Conservation (phyloP, 2,797 vertebrate species). For the Tadarida brasiliensis region DNA sequence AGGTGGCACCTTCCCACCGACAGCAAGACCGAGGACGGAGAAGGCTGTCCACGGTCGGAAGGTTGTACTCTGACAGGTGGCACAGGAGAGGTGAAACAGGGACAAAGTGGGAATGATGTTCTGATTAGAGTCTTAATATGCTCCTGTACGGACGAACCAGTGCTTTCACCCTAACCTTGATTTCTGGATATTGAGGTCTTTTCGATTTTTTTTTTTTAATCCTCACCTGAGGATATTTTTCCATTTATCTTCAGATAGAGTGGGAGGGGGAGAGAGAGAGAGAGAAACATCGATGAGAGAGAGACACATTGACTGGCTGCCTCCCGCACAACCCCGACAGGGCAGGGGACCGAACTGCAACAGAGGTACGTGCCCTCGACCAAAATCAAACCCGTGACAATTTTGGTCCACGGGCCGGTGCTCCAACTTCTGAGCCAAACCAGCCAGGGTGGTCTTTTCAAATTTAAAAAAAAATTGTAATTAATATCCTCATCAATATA, state of each 20-base stretch:
- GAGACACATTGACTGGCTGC: too few relatives aligned
- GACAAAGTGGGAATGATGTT: not conserved
- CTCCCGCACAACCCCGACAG: too few relatives aligned
- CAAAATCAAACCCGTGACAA: too few relatives aligned
- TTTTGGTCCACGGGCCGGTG: too few relatives aligned
- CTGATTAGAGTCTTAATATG: not conserved
- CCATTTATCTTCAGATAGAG: too few relatives aligned
- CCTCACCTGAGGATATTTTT: too few relatives aligned
- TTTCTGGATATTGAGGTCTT: conserved; percentile 1
- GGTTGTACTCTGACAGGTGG: not conserved
- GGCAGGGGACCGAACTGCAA: too few relatives aligned
- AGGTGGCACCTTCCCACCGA: not conserved
- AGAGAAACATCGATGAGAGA: too few relatives aligned
- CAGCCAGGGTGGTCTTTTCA: not conserved
- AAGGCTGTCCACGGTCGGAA: not conserved
- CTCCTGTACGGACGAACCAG: not conserved
- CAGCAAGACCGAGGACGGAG: not conserved
- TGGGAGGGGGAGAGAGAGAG: too few relatives aligned
- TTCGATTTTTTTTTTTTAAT: not conserved
- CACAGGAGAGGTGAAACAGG: not conserved
- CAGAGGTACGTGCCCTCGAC: too few relatives aligned
- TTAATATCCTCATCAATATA: not conserved
- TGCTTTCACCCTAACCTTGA: conserved; percentile 40
- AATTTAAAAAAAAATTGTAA: not conserved
- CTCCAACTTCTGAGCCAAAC: too few relatives aligned